A percentile compares a stretch with the other conserved stretches of the same genome.
Evolutionary conservation across 37 sponge, comb jelly and placozoan genomes (phyloP).

Genomic region (Petrosia ficiformis): DNA sequence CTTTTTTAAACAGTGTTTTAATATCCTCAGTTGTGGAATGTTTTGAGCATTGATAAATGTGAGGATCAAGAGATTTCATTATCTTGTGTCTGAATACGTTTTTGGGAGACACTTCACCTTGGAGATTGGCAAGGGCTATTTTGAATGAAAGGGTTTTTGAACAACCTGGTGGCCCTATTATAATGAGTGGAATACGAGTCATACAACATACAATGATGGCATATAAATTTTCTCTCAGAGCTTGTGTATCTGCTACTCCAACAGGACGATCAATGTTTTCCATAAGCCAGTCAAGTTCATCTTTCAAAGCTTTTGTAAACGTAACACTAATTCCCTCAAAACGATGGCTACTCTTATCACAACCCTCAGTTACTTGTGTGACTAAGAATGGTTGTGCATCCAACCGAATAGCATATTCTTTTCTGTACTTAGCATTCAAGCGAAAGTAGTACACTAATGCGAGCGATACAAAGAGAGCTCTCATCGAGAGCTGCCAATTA

Average conservation of each 20-base stretch:
- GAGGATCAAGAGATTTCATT: slow-evolving; percentile 46
- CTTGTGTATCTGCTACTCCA: slow-evolving; percentile 63
- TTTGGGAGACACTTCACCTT: slow-evolving; percentile 39
- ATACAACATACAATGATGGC: slow-evolving; percentile 39
- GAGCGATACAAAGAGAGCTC: slow-evolving; percentile 42
- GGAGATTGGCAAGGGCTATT: slow-evolving; percentile 39
- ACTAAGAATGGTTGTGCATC: too few relatives aligned
- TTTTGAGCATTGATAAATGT: slow-evolving; percentile 64
- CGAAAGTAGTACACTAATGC: slow-evolving; percentile 68
- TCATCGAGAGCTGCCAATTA: too few relatives aligned
- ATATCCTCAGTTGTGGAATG: slow-evolving; percentile 56
- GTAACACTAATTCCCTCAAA: too few relatives aligned
- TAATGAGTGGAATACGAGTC: slow-evolving; percentile 46
- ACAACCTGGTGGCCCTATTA: slow-evolving; percentile 63
- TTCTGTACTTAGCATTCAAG: slow-evolving; percentile 29
- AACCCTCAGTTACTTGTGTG: too few relatives aligned
- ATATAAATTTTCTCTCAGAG: slow-evolving; percentile 64
- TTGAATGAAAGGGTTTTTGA: slow-evolving; percentile 70
- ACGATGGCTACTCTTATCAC: too few relatives aligned
- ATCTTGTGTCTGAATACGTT: slow-evolving; percentile 7
- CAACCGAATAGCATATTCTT: too few relatives aligned
- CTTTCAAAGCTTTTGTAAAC: slow-evolving; percentile 3
- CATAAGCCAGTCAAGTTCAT: slow-evolving; percentile 16
- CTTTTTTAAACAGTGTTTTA: slow-evolving; percentile 55
- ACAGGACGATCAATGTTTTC: slow-evolving; percentile 21